A percentile compares a stretch with the other conserved stretches of the same genome.
Conservation (phyloP, 1,140 invertebrate genomes). For the Drosophila repleta region DNA sequence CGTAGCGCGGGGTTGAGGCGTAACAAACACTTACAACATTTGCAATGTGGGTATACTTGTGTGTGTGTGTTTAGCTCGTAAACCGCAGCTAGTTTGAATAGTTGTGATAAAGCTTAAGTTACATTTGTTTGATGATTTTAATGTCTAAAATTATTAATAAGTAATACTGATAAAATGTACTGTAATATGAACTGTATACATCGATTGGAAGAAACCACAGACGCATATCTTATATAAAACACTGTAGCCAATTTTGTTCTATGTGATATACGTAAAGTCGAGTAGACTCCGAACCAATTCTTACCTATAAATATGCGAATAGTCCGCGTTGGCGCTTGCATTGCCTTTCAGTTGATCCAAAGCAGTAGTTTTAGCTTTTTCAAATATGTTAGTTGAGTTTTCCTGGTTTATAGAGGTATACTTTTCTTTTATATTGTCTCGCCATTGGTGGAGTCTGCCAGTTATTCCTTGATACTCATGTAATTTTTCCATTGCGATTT, state of each 20-base stretch:
- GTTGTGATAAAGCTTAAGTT: too few relatives aligned
- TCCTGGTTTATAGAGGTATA: slow-evolving; percentile 86
- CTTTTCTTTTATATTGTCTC: slow-evolving; percentile 87
- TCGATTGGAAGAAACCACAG: too few relatives aligned
- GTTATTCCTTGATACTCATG: slow-evolving; percentile 90
- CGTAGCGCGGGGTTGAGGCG: too few relatives aligned
- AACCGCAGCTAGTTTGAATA: too few relatives aligned
- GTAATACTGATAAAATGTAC: too few relatives aligned
- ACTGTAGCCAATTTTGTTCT: neutral
- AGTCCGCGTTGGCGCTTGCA: slow-evolving; percentile 86
- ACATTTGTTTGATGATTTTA: too few relatives aligned
- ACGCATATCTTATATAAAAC: too few relatives aligned
- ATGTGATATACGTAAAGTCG: neutral
- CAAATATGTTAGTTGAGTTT: slow-evolving; percentile 84
- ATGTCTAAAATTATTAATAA: too few relatives aligned
- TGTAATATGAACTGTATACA: too few relatives aligned
- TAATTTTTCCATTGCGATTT: slow-evolving; percentile 88
- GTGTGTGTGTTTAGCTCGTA: too few relatives aligned
- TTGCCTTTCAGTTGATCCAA: slow-evolving; percentile 72
- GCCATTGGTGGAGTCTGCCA: slow-evolving; percentile 88
- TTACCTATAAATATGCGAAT: slow-evolving; percentile 91
- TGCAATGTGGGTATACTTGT: too few relatives aligned
- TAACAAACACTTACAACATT: too few relatives aligned
- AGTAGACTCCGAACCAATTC: neutral
- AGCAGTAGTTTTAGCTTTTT: slow-evolving; percentile 67